Evolutionary conservation across 2,888 invertebrate species (phyloP), one percentile per base, ranked within the genome.

Genomic region (Dasypolia templi): DNA sequence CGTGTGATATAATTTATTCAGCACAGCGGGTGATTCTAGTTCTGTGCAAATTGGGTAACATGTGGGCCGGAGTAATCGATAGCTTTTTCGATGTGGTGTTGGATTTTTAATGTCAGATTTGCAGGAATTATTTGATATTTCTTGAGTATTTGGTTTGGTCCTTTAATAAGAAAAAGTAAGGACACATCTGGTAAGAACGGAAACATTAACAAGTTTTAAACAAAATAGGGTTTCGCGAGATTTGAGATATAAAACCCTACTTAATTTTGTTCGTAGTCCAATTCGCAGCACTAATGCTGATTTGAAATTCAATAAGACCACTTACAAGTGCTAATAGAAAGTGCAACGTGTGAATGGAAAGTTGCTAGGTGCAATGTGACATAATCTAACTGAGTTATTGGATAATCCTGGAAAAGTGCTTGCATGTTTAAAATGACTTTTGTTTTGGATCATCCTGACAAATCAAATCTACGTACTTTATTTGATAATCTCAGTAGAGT

Each of bases 41-140:
- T 87, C 85, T 81, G 88, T 91, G 93, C 95, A 95, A 96, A 96
- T 95, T 95, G 94, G 90, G 89, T 91, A 93, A 94, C 95, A 96
- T 95, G 95, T 95, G 95, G 68, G 63, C 61, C 42, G n/a, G 59
- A 87, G 92, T 88, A 90, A 93, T 93, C 91, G 92, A 93, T 93
- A 92, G 84, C 83, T 74, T 81, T 82, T 83, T 75, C 65, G 61
- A 66, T 79, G 61, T 62, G 65, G 53, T 76, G 72, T 56, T 63
- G 61, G 56, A 65, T 70, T 75, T 79, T 73, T 71, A 46, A 55
- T 51, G 32, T 46, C 51, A 67, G 26, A 46, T 53, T 12, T 51
- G 35, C 5, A 42, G 12, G 17, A 32, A n/a, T 51, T 61, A 56
- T 61, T 56, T n/a, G 14, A 3, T 14, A 3, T 32, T 1, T 32